These are phyloP conservation scores for Unio delphinus DNA, from an alignment of 2,888 invertebrate species.

Conservation along the genomic window DNA sequence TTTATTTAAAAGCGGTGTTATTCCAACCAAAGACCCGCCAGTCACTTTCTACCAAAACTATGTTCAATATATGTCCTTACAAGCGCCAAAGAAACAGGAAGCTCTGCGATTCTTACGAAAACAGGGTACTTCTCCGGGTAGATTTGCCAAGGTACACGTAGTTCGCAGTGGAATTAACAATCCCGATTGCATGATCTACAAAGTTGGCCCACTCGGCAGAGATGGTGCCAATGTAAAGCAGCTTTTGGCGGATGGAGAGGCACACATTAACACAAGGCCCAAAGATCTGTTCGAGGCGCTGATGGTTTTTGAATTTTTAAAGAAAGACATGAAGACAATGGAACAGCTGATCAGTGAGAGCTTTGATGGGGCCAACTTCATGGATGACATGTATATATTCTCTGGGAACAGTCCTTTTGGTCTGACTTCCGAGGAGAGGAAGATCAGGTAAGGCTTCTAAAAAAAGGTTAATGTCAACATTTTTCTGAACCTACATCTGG, in stretches of 20 bases:
- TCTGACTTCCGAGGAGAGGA: too few relatives aligned
- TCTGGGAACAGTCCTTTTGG: too few relatives aligned
- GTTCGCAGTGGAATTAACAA: conserved; percentile 15
- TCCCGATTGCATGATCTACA: conserved; percentile 37
- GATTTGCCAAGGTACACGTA: conserved; percentile 37
- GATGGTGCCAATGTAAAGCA: conserved; percentile 13
- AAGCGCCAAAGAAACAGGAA: conserved; percentile 16
- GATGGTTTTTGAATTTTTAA: conserved; percentile 4
- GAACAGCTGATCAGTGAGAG: conserved; percentile 30
- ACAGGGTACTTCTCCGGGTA: conserved; percentile 21
- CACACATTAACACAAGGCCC: conserved; percentile 32
- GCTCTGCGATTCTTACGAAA: conserved; percentile 18
- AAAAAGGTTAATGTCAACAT: too few relatives aligned
- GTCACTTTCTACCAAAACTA: conserved; percentile 14
- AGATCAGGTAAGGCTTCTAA: too few relatives aligned
- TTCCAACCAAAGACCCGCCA: conserved; percentile 10
- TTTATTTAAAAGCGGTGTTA: conserved; percentile 6
- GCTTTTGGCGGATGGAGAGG: conserved; percentile 20
- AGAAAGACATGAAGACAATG: conserved; percentile 11
- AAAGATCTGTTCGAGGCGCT: conserved; percentile 19
- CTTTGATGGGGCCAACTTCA: conserved; percentile 32
- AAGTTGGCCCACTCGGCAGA: conserved; percentile 29
- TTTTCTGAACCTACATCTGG: too few relatives aligned
- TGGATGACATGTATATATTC: conserved; percentile 4
- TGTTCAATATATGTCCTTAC: conserved; percentile 19